Percentiles rank a stretch among this genome's conserved stretches.
Evolutionary conservation across 2,797 vertebrate genomes (phyloP).

Genomic region (Neomorphus geoffroyi): DNA sequence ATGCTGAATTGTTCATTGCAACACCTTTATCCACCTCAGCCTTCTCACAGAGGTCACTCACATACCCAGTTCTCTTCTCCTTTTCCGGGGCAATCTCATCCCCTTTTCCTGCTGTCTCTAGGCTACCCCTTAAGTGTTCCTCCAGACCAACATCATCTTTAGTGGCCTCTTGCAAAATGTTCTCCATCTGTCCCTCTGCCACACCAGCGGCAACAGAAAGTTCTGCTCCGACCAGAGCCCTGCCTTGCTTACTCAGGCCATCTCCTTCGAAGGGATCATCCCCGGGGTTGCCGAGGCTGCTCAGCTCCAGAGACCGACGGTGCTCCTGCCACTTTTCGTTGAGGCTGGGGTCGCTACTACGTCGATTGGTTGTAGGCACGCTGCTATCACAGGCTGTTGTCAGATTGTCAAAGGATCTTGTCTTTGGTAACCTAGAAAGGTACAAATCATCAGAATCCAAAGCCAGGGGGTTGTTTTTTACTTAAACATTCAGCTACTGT

Average conservation of each 20-base stretch:
- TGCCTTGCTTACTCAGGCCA: constrained; percentile 62
- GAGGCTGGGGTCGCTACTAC: constrained; percentile 95
- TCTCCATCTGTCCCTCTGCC: constrained; percentile 93
- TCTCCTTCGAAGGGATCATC: constrained; percentile 74
- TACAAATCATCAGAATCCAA: background rate
- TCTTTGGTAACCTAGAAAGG: constrained; percentile 89
- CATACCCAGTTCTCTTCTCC: constrained; percentile 24
- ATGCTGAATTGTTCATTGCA: background rate
- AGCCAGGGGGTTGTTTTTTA: background rate
- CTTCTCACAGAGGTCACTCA: background rate
- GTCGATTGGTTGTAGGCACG: constrained; percentile 84
- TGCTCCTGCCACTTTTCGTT: constrained; percentile 99
- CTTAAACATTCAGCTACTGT: background rate
- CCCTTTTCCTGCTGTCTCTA: constrained; percentile 13
- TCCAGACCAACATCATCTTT: constrained; percentile 83
- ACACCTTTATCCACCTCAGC: background rate
- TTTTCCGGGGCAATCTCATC: constrained; percentile 30
- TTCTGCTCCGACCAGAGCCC: constrained; percentile 75
- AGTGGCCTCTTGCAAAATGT: constrained; percentile 94
- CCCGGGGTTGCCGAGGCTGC: constrained; percentile 80
- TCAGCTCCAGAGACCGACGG: constrained; percentile 92
- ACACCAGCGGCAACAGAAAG: constrained; percentile 89
- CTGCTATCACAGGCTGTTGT: constrained; percentile 89
- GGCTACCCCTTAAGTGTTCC: constrained; percentile 37
- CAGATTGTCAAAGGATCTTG: constrained; percentile 96